Evolutionary conservation across 2,888 invertebrate genomes (phyloP), one percentile per base, ranked within the genome.

Genomic region (Coecobrya sp.): DNA sequence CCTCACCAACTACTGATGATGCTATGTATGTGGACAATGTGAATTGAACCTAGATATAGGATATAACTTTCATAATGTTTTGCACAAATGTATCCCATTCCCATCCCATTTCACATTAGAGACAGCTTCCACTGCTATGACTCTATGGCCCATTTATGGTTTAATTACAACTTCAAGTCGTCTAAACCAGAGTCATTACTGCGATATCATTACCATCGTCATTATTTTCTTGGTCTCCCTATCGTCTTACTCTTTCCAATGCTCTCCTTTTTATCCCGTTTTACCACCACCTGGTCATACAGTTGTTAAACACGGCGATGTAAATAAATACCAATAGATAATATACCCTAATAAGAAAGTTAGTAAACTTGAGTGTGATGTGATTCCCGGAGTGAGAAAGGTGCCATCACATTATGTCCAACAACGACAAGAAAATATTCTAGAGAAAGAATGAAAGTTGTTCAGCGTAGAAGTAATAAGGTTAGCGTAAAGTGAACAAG

Each of bases 111-210:
- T 65, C 11, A 27, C 10, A 65, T 73, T 52, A 27, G 19, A 76
- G 42, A 52, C 59, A 65, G 27, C 70, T 5, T 62, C 55, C 73
- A 13, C 82, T 88, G 0, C 65, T 4, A 70, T 5, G 22, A 3
- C 79, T 45, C 68, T 25, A 55, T 85, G 73, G 81, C 68, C 89
- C 81, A 88, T 88, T 89, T 89, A 84, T 85, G 86, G 76, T 79
- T 91, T 91, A 91, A 91, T 91, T 91, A 91, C 86, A 79, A 19
- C 86, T 91, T 90, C 16, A 86, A 91, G 86, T 79, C 86, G 76
- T 86, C 85, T 65, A 91, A 85, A 79, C 79, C 79, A 86, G 19
- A 84, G 84, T 89, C 89, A 89, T 89, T 91, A 91, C 84, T 36
- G 36, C 45, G 59, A 70, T 89, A 89, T 89, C 89, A 84, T 84